Evolutionary conservation across 2,888 invertebrate species (phyloP).

Genomic region (Tetropium fuscum): DNA sequence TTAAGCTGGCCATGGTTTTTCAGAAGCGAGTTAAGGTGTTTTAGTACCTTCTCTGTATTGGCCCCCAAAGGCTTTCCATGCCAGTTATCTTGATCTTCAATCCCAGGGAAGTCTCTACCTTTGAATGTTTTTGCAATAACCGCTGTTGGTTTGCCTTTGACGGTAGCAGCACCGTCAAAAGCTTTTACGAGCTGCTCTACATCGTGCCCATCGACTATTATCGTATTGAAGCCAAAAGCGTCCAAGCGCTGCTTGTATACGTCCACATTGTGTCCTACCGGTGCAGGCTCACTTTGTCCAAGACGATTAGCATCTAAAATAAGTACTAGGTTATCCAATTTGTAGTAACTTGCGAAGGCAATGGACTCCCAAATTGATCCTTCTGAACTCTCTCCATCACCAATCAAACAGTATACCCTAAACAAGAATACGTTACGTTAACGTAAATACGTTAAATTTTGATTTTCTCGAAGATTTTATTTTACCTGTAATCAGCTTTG

Average conservation of each 20-base stretch:
- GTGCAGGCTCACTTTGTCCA: slow-evolving; percentile 97
- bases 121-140: slow-evolving; percentile 97
- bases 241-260: slow-evolving; percentile 86
- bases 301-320: slow-evolving; percentile 98
- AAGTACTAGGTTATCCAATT: slow-evolving; percentile 95
- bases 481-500: slow-evolving; percentile 88
- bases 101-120: slow-evolving; percentile 89
- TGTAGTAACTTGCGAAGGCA: slow-evolving; percentile 94
- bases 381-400: slow-evolving; percentile 99
- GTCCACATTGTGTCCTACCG: slow-evolving; percentile 93
- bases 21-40: slow-evolving; percentile 76
- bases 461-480: too few relatives aligned
- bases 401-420: slow-evolving; percentile 95
- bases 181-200: slow-evolving; percentile 91
- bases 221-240: slow-evolving; percentile 90
- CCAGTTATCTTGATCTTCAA: slow-evolving; percentile 96
- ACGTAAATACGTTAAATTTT: too few relatives aligned
- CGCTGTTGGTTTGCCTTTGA: slow-evolving; percentile 89
- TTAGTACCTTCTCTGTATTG: slow-evolving; percentile 77
- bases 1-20: slow-evolving; percentile 75
- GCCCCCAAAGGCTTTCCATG: slow-evolving; percentile 97
- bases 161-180: slow-evolving; percentile 81
- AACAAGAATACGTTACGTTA: too few relatives aligned
- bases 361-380: slow-evolving; percentile 98
- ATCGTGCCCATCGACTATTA: slow-evolving; percentile 97